These are phyloP conservation scores for Cromileptes altivelis DNA, from an alignment of 2,113 vertebrate species.

Conservation along the genomic window DNA sequence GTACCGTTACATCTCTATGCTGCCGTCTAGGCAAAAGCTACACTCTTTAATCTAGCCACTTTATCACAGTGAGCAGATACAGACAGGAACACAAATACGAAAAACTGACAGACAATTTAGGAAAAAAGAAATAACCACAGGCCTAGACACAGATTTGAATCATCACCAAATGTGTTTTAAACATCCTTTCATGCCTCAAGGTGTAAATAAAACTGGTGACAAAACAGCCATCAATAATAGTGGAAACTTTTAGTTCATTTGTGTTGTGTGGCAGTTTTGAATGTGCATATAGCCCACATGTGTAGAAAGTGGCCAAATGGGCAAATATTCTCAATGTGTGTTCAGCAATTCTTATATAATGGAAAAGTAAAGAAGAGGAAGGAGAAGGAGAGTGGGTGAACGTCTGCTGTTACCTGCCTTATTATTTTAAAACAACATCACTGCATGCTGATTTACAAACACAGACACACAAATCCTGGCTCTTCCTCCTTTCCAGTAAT, in stretches of 20 bases:
- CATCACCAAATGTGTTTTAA: neutral
- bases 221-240: neutral
- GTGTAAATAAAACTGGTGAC: neutral
- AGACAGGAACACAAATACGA: neutral
- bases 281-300: neutral
- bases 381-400: neutral
- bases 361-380: neutral
- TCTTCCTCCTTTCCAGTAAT: slow-evolving; percentile 65
- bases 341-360: neutral
- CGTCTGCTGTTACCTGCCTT: slow-evolving; percentile 17
- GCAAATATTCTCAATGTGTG: neutral
- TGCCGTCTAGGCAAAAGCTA: neutral
- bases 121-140: neutral
- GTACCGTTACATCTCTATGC: too few species aligned
- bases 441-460: slow-evolving; percentile 31
- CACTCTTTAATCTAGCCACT: slow-evolving; percentile 5
- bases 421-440: slow-evolving; percentile 19
- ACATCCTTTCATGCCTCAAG: neutral
- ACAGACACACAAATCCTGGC: slow-evolving; percentile 5
- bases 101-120: neutral
- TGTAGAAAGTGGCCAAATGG: neutral
- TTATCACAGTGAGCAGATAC: neutral
- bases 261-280: neutral
- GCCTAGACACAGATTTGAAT: neutral
- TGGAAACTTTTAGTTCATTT: neutral